These are phyloP conservation scores for Lampropteryx suffumata DNA, from an alignment of 2,888 invertebrate species.

Conservation along the genomic window DNA sequence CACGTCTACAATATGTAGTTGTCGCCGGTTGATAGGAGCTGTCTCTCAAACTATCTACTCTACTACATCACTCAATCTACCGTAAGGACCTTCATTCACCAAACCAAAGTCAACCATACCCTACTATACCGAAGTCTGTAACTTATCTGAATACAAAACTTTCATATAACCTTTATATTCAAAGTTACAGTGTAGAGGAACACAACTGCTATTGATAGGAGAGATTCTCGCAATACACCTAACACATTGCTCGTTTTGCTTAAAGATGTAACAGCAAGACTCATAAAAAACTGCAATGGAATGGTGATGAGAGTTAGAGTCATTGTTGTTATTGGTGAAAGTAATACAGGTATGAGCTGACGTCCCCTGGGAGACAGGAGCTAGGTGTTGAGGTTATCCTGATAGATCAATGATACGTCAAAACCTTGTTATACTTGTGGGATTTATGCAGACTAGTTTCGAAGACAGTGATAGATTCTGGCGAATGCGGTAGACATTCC, in stretches of 20 bases:
- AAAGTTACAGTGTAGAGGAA: constrained; percentile 30
- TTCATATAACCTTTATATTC: constrained; percentile 34
- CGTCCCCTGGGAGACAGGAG: constrained; percentile 52
- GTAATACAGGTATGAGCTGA: constrained; percentile 51
- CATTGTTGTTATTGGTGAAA: constrained; percentile 33
- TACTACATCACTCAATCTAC: constrained; percentile 18
- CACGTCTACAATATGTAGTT: constrained; percentile 77
- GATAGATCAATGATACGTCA: constrained; percentile 80
- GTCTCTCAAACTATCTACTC: constrained; percentile 77
- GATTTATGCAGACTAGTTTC: constrained; percentile 65
- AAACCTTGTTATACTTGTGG: constrained; percentile 76
- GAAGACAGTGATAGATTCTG: constrained; percentile 74
- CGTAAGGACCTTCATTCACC: not conserved
- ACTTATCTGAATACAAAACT: not conserved
- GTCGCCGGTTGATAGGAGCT: constrained; percentile 79
- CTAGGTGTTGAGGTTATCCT: constrained; percentile 72
- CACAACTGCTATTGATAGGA: constrained; percentile 28
- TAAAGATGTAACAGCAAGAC: accelerated
- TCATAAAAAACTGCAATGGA: constrained; percentile 32
- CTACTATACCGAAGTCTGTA: accelerated
- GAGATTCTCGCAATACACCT: constrained; percentile 12
- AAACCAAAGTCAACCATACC: constrained; percentile 26
- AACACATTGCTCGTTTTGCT: constrained; percentile 35
- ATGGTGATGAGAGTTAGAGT: not conserved
- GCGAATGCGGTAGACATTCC: constrained; percentile 47